Conservation (phyloP, 2,888 invertebrate genomes). For the Thereva nobilitata region DNA sequence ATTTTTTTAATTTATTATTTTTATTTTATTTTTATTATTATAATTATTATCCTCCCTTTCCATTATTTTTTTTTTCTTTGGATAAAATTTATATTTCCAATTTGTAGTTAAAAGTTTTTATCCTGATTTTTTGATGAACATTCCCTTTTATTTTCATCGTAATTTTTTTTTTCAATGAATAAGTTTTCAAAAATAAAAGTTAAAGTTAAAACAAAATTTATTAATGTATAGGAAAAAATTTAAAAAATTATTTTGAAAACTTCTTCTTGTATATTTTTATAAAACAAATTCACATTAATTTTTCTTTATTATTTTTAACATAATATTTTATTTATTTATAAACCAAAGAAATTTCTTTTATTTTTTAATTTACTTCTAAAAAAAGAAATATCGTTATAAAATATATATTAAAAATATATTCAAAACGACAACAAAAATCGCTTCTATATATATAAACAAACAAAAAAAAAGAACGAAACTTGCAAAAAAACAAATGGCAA, state of each 20-base stretch:
- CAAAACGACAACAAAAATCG: neutral
- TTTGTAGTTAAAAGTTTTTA: too few species aligned
- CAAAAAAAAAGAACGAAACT: too few species aligned
- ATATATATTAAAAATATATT: neutral
- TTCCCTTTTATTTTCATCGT: too few species aligned
- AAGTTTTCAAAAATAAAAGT: neutral
- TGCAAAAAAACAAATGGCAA: too few species aligned
- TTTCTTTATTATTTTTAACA: too few species aligned
- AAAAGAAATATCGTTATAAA: conserved; percentile 6
- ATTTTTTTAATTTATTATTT: conserved; percentile 9
- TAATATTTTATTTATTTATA: too few species aligned
- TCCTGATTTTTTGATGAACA: too few species aligned
- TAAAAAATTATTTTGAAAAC: neutral
- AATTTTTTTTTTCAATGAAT: too few species aligned
- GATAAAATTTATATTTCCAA: too few species aligned
- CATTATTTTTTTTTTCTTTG: conserved; percentile 4
- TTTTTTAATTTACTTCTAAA: conserved; percentile 4
- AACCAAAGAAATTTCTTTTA: neutral
- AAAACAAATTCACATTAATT: neutral
- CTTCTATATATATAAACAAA: neutral
- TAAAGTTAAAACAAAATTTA: neutral
- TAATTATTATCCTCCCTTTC: conserved; percentile 1
- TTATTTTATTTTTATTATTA: conserved; percentile 6
- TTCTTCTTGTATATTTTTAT: neutral
- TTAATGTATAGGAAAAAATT: neutral